Base-by-base conservation (phyloP, 2,888 invertebrate species). In the Trissoscelio sp. region DNA sequence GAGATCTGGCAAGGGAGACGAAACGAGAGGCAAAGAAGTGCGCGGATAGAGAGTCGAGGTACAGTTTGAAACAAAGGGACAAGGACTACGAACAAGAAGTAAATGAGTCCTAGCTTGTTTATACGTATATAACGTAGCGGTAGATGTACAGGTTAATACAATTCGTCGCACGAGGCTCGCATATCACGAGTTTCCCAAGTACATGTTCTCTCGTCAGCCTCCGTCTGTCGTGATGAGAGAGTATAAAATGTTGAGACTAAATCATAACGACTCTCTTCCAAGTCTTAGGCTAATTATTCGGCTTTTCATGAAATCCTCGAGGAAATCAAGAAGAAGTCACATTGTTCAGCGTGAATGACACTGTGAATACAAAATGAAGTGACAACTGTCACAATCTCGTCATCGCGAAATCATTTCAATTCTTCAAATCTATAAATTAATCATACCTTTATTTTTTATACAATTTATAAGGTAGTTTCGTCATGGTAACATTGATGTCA, bases 221-320 rank as follows among this genome's bases (percentile, higher is more conserved):
- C 64, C 57, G 60, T 22, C 57, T 72, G 77, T 77, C 60, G 69
- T 85, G 82, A 84, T 82, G 83, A 84, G 80, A 84, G 72, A 67
- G 80, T 53, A 77, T 79, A 82, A 84, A 85, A 86, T 81, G 84
- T 85, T 80, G 84, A 83, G 83, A 84, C 83, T 82, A 82, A 83
- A 85, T 83, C 83, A 84, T 83, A 67, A 75, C 73, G 79, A 80
- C 69, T 62, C 84, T 82, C 73, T 58, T 75, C 78, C 42, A 69
- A 75, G 79, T 78, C 70, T 80, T 62, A 16, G 37, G 24, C 67
- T 73, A 82, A 79, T 79, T 82, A 77, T 73, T 66, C 55, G 60
- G 55, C 72, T 77, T 66, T 70, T 70, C 64, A 58, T 55, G 44
- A 39, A 57, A 80, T 46, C 64, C 67, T 20, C 31, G 9, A 48